phyloP scores from a whole-genome alignment of 2,888 invertebrate species.

The Lochmaea crataegi region DNA sequence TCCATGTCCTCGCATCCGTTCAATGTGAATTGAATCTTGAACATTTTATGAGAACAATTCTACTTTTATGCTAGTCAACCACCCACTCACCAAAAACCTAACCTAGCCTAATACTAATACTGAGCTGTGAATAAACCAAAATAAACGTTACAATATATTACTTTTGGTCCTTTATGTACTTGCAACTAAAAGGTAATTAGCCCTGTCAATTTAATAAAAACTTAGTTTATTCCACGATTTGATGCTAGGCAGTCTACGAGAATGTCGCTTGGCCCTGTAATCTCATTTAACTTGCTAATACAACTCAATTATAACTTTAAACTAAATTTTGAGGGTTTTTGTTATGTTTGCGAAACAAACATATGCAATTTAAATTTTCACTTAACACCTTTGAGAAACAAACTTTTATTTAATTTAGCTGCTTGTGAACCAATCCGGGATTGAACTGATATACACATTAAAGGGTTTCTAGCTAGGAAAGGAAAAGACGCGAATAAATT shows the following conservation, averaged over 20 bases:
- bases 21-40: too few species aligned
- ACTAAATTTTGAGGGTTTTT: constrained; percentile 40
- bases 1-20: too few species aligned
- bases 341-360: constrained; percentile 39
- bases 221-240: constrained; percentile 24
- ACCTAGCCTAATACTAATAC: too few species aligned
- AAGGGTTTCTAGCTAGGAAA: neutral
- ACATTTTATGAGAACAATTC: too few species aligned
- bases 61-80: too few species aligned
- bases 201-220: constrained; percentile 30
- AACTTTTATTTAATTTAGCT: constrained; percentile 27
- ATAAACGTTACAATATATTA: too few species aligned
- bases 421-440: constrained; percentile 1
- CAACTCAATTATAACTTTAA: constrained; percentile 42
- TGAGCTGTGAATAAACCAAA: too few species aligned
- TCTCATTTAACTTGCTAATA: constrained; percentile 46
- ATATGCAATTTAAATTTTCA: constrained; percentile 43
- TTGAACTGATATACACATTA: neutral
- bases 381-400: constrained; percentile 33
- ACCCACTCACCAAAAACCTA: too few species aligned
- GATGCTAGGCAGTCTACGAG: neutral
- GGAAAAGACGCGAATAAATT: neutral
- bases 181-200: constrained; percentile 4
- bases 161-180: too few species aligned
- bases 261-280: constrained; percentile 27